Conservation (phyloP, 2,888 invertebrate genomes). For the Eilema griseolum region DNA sequence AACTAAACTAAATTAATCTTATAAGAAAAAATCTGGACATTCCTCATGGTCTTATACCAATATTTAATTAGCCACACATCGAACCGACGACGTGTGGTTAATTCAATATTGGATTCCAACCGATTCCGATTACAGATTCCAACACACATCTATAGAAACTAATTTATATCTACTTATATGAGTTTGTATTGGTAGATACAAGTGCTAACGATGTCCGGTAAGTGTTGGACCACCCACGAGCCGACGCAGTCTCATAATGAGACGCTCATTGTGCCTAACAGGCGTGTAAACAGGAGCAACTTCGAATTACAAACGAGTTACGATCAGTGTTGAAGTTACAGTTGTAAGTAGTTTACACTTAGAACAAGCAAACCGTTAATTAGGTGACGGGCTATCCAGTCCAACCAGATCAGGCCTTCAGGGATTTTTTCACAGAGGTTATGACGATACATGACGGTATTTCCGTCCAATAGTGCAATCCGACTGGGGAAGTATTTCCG, state of each 20-base stretch:
- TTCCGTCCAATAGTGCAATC: too few relatives aligned
- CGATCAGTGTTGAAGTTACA: conserved; percentile 44
- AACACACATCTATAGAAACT: neutral
- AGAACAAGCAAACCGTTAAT: neutral
- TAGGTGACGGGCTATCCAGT: neutral
- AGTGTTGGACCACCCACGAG: conserved; percentile 56
- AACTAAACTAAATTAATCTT: too few relatives aligned
- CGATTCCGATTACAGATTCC: conserved; percentile 1
- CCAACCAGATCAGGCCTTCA: neutral
- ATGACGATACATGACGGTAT: too few relatives aligned
- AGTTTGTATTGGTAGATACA: conserved; percentile 19
- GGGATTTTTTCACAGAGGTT: neutral
- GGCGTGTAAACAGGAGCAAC: conserved; percentile 57
- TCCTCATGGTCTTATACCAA: neutral
- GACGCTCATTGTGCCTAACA: conserved; percentile 54
- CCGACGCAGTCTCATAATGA: conserved; percentile 46
- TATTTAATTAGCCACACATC: neutral
- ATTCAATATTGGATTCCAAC: too few relatives aligned
- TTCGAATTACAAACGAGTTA: conserved; percentile 47
- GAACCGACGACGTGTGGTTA: too few relatives aligned
- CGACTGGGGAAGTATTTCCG: too few relatives aligned
- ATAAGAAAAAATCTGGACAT: neutral
- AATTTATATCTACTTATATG: neutral
- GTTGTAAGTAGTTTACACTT: conserved; percentile 12
- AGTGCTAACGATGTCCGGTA: conserved; percentile 42